phyloP scores from a whole-genome alignment of 2,888 invertebrate species.

The Drosophila conformis region DNA sequence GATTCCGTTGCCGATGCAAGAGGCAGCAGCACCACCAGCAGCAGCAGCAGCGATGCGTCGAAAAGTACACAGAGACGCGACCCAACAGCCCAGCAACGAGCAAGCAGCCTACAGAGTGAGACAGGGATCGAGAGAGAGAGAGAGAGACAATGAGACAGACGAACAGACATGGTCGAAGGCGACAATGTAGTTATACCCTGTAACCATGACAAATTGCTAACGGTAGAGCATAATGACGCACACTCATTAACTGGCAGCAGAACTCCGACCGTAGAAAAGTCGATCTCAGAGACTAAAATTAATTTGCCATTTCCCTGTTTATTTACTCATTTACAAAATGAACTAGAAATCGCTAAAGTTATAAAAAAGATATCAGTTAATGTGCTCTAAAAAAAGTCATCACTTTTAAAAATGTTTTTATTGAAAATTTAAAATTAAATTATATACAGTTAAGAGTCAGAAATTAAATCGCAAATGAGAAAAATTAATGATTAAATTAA shows the following conservation, averaged over 20 bases:
- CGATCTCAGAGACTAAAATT: not conserved
- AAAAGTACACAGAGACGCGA: slow-evolving; percentile 23
- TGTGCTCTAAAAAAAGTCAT: not conserved
- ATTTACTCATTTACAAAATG: not conserved
- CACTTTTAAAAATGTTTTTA: not conserved
- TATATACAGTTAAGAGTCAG: not conserved
- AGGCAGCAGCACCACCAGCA: slow-evolving; percentile 35
- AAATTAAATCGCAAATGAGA: not conserved
- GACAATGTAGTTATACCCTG: slow-evolving; percentile 59
- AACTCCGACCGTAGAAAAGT: not conserved
- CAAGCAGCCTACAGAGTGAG: slow-evolving; percentile 29
- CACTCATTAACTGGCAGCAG: not conserved
- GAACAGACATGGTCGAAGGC: slow-evolving; percentile 45
- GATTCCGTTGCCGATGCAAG: slow-evolving; percentile 78
- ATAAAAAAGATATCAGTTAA: not conserved
- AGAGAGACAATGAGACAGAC: not conserved
- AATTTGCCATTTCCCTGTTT: not conserved
- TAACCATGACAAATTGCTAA: slow-evolving; percentile 9
- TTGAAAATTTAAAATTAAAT: not conserved
- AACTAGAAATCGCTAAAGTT: not conserved
- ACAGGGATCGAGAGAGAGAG: slow-evolving; percentile 2
- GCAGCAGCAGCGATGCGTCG: slow-evolving; percentile 21
- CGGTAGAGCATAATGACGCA: not conserved
- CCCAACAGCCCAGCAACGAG: slow-evolving; percentile 20
- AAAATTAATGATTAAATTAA: not conserved